Evolutionary conservation across 2,113 vertebrate genomes (phyloP).

Genomic region (Oreotragus oreotragus): DNA sequence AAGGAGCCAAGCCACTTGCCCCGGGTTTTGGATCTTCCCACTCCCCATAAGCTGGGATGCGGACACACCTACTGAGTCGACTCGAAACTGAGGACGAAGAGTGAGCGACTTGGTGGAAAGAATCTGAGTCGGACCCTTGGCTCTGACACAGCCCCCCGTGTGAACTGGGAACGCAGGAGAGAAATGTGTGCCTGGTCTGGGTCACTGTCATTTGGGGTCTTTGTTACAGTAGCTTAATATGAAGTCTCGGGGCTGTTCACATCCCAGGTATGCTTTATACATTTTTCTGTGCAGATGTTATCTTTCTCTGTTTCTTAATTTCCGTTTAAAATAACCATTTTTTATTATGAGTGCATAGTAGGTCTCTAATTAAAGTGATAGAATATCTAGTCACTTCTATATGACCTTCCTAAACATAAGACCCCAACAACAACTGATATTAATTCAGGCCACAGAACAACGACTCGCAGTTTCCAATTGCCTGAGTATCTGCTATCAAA

Average conservation of each 20-base stretch:
- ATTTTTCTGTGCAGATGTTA: neutral
- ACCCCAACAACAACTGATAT: neutral
- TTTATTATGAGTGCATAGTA: neutral
- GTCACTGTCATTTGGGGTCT: neutral
- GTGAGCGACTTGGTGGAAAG: accelerated
- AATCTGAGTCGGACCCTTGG: too few relatives aligned
- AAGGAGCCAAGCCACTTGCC: neutral
- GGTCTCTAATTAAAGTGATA: neutral
- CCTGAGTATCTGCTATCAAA: neutral
- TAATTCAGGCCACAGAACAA: neutral
- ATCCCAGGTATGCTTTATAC: neutral
- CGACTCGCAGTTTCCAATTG: neutral
- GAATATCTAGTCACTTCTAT: neutral
- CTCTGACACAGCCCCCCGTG: neutral
- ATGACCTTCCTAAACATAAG: neutral
- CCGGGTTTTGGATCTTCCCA: neutral
- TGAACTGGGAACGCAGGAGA: neutral
- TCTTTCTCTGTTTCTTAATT: neutral
- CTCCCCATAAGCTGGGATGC: neutral
- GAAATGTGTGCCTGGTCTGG: neutral
- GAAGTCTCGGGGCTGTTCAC: neutral
- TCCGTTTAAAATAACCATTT: neutral
- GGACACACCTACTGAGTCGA: neutral
- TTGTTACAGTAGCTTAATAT: neutral
- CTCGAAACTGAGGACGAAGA: neutral